Evolutionary conservation across 2,113 vertebrate species (phyloP), one percentile per base, ranked within the genome.

Genomic region (Saimiri boliviensis): DNA sequence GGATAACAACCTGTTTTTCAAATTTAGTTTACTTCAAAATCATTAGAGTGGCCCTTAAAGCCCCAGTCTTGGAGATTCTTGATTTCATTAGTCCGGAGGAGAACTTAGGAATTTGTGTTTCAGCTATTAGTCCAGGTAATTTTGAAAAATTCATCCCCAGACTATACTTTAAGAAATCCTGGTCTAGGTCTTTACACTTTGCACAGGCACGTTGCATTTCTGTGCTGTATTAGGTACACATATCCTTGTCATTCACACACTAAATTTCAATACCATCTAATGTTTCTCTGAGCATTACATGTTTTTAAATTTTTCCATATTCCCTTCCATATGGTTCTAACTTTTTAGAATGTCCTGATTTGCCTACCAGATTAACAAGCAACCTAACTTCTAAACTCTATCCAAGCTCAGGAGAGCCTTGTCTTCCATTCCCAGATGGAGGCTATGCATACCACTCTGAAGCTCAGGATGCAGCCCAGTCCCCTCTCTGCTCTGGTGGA

Each of bases 371-470:
- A 80, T 49, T 12, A 83, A 32, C 32, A 89, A 71, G 19, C 21
- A 84, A 30, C 2, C 42, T 91, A 20, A n/a, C 20, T 93, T 91
- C 70, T 90, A 63, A 92, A 11, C 21, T 89, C 47, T 56, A 1
- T 20, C 85, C 7, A 47, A 25, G 1, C 11, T 58, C 30, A 20
- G 35, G 1, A n/a, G 19, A 82, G 16, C 13, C 11, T 35, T 88
- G 10, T 1, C 47, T 52, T 6, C 71, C 3, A 1, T 56, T 3
- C 60, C 14, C 17, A 25, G 23, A 25, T 32, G 2, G 8, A 21
- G n/a, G 37, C 0, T 14, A 0, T 86, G 3, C 16, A 2, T 7
- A 5, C 1, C 10, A 49, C 17, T 86, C 8, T 4, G 25, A 60
- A 3, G 11, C 8, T 2, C 10, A 86, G 16, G 21, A 27, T 32